These are phyloP conservation scores for Listronotus bonariensis DNA, from an alignment of 1,140 invertebrate species.

Conservation along the genomic window DNA sequence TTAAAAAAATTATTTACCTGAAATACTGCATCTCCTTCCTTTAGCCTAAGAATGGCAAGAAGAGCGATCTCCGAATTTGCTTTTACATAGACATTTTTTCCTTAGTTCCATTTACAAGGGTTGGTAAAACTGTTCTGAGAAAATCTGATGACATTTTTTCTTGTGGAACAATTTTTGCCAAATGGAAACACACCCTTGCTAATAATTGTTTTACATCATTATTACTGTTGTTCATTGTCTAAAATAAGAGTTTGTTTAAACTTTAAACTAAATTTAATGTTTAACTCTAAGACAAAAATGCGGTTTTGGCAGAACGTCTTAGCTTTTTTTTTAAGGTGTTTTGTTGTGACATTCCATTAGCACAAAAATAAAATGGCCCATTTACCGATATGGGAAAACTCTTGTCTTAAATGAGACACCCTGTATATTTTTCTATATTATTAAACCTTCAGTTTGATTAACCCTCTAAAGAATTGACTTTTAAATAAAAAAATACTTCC, in stretches of 20 bases:
- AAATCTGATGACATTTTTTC: conserved; percentile 72
- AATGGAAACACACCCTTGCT: conserved; percentile 76
- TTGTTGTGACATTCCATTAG: too few relatives aligned
- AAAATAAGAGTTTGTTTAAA: conserved; percentile 50
- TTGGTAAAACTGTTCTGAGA: conserved; percentile 80
- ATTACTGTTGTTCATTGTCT: conserved; percentile 91
- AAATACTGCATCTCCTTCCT: conserved; percentile 74
- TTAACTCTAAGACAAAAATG: too few relatives aligned
- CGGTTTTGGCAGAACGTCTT: too few relatives aligned
- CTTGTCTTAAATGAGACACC: too few relatives aligned
- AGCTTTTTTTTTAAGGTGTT: too few relatives aligned
- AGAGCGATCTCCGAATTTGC: conserved; percentile 91
- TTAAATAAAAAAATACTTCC: too few relatives aligned
- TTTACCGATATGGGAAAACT: too few relatives aligned
- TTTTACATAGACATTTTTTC: conserved; percentile 96
- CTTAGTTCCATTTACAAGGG: conserved; percentile 95
- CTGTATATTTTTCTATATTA: too few relatives aligned
- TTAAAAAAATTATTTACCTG: conserved; percentile 62
- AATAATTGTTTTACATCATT: conserved; percentile 95
- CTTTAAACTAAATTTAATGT: too few relatives aligned
- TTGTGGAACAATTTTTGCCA: conserved; percentile 65
- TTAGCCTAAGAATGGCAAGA: conserved; percentile 79
- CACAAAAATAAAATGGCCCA: too few relatives aligned
- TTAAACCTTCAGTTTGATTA: too few relatives aligned
- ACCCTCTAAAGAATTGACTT: too few relatives aligned